phyloP scores from a whole-genome alignment of 2,888 invertebrate genomes.

The Choreutis nemorana region DNA sequence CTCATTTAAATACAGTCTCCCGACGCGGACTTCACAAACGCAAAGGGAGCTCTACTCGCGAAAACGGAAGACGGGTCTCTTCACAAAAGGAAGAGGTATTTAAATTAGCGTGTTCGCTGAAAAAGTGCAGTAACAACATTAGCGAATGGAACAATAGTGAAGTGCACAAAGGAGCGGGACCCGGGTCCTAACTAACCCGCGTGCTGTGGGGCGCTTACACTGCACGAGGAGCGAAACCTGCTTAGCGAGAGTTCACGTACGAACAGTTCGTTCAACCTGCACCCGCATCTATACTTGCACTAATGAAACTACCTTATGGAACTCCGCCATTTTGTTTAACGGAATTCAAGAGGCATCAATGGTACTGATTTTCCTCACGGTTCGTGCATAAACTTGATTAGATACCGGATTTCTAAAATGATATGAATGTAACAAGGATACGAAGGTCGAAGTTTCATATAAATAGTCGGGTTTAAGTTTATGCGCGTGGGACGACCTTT shows the following conservation, averaged over 20 bases:
- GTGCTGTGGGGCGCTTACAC: too few relatives aligned
- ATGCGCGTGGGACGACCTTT: too few relatives aligned
- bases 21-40: constrained; percentile 56
- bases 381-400: too few relatives aligned
- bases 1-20: constrained; percentile 66
- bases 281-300: constrained; percentile 17
- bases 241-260: neutral
- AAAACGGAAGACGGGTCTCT: constrained; percentile 62
- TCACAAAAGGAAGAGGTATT: constrained; percentile 63
- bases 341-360: too few relatives aligned
- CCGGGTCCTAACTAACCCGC: too few relatives aligned
- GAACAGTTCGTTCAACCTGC: constrained; percentile 8
- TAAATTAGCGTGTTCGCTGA: constrained; percentile 63
- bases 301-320: constrained; percentile 20
- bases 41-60: constrained; percentile 54
- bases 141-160: constrained; percentile 55
- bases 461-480: too few relatives aligned
- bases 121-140: constrained; percentile 67
- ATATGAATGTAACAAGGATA: too few relatives aligned
- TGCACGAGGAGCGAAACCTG: neutral
- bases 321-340: too few relatives aligned
- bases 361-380: too few relatives aligned
- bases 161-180: constrained; percentile 48
- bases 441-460: too few relatives aligned
- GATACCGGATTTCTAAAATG: too few relatives aligned